A percentile compares a stretch with the other conserved stretches of the same genome.
phyloP scores from a whole-genome alignment of 1,140 invertebrate species.

The Paramacrobiotus metropolitanus region DNA sequence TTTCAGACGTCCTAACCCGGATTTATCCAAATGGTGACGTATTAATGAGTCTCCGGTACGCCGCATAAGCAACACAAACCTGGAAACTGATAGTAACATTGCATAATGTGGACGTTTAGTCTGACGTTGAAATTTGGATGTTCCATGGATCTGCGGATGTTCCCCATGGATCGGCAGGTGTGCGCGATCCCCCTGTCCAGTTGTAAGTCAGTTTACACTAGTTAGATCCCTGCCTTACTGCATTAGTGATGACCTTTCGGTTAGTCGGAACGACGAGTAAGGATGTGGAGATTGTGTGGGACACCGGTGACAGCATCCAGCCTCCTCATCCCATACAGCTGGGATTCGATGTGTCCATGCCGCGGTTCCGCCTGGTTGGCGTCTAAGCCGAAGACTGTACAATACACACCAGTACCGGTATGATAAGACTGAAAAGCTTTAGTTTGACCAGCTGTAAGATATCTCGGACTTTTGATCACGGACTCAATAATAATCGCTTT shows the following conservation, averaged over 20 bases:
- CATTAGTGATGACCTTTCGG: not conserved
- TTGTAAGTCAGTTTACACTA: slow-evolving; percentile 26
- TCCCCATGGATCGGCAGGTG: slow-evolving; percentile 26
- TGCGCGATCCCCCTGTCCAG: slow-evolving; percentile 26
- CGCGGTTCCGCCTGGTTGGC: slow-evolving; percentile 22
- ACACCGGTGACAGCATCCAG: slow-evolving; percentile 20
- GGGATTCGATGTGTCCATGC: slow-evolving; percentile 20
- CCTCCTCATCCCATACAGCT: too few species aligned
- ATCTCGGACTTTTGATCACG: too few species aligned
- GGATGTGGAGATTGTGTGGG: slow-evolving; percentile 22
- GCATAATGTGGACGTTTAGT: slow-evolving; percentile 14
- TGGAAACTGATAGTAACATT: not conserved
- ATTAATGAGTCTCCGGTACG: slow-evolving; percentile 31
- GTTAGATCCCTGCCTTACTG: not conserved
- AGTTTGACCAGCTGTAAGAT: too few species aligned
- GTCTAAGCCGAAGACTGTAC: slow-evolving; percentile 24
- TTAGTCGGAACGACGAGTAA: slow-evolving; percentile 22
- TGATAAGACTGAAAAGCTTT: too few species aligned
- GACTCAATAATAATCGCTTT: too few species aligned
- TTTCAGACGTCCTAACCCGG: slow-evolving; percentile 19
- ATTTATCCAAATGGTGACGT: slow-evolving; percentile 28
- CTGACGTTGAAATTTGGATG: slow-evolving; percentile 24
- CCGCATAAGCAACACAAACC: slow-evolving; percentile 14
- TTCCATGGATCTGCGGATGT: slow-evolving; percentile 26
- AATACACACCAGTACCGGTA: too few species aligned